These are phyloP conservation scores for Fundulus diaphanus DNA, from an alignment of 2,797 vertebrate genomes.

Conservation along the genomic window DNA sequence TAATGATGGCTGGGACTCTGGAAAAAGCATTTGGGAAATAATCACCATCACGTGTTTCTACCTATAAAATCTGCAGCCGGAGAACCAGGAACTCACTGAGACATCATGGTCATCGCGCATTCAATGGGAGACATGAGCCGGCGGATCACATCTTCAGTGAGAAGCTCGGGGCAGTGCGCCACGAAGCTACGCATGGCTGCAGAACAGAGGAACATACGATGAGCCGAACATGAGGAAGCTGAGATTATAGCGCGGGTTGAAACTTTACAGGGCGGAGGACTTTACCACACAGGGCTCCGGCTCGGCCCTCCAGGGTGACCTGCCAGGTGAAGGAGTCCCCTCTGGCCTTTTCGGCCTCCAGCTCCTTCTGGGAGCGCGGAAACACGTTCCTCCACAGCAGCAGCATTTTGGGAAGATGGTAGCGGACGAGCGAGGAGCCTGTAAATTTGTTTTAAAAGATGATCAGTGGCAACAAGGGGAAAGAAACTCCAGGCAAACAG, in stretches of 20 bases:
- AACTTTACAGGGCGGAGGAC: constrained; percentile 1
- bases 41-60: not conserved
- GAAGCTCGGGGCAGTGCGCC: constrained; percentile 96
- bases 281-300: constrained; percentile 97
- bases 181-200: constrained; percentile 99
- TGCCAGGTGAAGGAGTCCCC: constrained; percentile 99
- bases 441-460: constrained; percentile 5
- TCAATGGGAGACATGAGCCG: constrained; percentile 98
- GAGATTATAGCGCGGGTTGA: not conserved
- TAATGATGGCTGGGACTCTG: constrained; percentile 96
- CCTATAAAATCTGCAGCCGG: not conserved
- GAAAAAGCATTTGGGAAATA: not conserved
- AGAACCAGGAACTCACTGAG: constrained; percentile 90
- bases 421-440: constrained; percentile 96
- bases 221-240: not conserved
- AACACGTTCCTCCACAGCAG: constrained; percentile 97
- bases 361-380: constrained; percentile 95
- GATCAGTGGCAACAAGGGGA: not conserved
- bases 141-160: constrained; percentile 97
- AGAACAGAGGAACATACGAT: constrained; percentile 24
- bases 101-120: constrained; percentile 99
- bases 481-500: not conserved
- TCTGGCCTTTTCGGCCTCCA: constrained; percentile 96
- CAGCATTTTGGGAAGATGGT: constrained; percentile 98
- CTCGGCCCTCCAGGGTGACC: constrained; percentile 96